These are phyloP conservation scores for Dusona sp. DNA, from an alignment of 2,888 invertebrate species.

Conservation along the genomic window DNA sequence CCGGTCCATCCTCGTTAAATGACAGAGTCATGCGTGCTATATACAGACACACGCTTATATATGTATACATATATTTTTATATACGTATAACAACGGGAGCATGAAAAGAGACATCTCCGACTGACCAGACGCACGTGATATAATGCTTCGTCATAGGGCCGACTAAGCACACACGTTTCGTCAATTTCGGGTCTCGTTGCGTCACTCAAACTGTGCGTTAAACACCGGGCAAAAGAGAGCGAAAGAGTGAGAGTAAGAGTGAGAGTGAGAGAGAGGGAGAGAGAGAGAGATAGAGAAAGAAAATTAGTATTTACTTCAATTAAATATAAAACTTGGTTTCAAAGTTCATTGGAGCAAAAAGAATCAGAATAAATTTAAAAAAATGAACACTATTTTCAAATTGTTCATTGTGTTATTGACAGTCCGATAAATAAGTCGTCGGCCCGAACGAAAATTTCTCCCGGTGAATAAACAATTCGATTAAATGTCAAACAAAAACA, in stretches of 20 bases:
- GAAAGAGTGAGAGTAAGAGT: background rate
- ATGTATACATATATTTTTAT: background rate
- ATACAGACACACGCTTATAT: background rate
- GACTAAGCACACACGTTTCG: slow-evolving; percentile 28
- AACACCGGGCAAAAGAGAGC: background rate
- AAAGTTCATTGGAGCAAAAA: background rate
- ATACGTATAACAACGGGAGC: slow-evolving; percentile 7
- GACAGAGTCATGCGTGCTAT: background rate
- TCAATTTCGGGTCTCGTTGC: slow-evolving; percentile 34
- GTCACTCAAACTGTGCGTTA: slow-evolving; percentile 36
- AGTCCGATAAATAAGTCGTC: background rate
- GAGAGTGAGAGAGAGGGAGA: background rate
- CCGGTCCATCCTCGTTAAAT: background rate
- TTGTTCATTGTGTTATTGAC: background rate
- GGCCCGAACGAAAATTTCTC: background rate
- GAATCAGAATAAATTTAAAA: background rate
- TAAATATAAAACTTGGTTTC: background rate
- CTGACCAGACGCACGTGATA: slow-evolving; percentile 25
- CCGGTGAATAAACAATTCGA: background rate
- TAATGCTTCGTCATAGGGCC: background rate
- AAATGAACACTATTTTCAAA: background rate
- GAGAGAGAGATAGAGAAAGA: background rate
- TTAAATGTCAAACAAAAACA: background rate
- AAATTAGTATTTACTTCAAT: background rate
- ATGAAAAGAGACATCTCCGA: slow-evolving; percentile 32